Conservation (phyloP, 2,797 vertebrate genomes). For the Telmatherina bonti region DNA sequence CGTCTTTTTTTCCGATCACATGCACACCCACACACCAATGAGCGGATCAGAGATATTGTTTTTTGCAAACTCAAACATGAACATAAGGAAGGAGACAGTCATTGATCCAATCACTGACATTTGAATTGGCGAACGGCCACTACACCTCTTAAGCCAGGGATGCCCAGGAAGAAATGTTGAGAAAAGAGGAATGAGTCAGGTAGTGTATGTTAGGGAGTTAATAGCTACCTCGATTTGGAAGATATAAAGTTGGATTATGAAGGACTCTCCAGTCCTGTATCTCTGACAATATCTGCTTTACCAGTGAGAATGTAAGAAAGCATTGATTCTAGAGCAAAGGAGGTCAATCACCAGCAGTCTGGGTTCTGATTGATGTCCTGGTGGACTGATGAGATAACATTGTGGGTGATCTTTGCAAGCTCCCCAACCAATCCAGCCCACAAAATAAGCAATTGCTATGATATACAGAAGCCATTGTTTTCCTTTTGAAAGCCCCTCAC, state of each 20-base stretch:
- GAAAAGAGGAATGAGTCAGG: constrained; percentile 43
- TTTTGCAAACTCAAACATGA: no score
- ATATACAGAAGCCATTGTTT: constrained; percentile 62
- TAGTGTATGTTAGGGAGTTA: constrained; percentile 72
- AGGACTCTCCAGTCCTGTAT: constrained; percentile 68
- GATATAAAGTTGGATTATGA: constrained; percentile 63
- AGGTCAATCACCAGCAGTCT: constrained; percentile 80
- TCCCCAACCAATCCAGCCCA: constrained; percentile 38
- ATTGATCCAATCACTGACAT: no score
- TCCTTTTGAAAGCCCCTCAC: constrained; percentile 60
- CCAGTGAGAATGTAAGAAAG: constrained; percentile 75
- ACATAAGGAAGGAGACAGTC: no score
- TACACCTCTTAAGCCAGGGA: neutral
- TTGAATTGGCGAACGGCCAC: no score
- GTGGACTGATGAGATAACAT: constrained; percentile 85
- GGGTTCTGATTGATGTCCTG: constrained; percentile 81
- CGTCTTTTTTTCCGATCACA: no score
- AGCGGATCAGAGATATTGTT: no score
- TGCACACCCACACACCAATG: no score
- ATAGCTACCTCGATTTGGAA: constrained; percentile 74
- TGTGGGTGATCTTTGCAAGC: constrained; percentile 79
- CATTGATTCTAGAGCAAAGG: constrained; percentile 80
- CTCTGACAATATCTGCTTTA: constrained; percentile 80
- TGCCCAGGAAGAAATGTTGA: constrained; percentile 39
- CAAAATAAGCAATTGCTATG: constrained; percentile 66